These are phyloP conservation scores for Eriocheir sinensis DNA, from an alignment of 1,140 invertebrate genomes.

Conservation along the genomic window DNA sequence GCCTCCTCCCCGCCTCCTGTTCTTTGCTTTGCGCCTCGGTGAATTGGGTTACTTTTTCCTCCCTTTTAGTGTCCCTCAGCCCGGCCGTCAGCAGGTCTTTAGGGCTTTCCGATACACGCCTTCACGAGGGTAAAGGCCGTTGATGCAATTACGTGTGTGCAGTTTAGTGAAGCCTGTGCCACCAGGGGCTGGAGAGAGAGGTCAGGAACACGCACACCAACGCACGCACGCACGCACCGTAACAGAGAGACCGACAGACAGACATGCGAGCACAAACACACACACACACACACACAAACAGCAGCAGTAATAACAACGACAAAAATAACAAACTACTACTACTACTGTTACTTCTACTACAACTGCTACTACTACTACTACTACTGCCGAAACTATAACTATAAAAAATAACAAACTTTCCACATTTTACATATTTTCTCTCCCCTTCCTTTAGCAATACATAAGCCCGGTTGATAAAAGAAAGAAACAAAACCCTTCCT, in stretches of 20 bases:
- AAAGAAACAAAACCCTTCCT: no score
- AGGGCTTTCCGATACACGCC: neutral
- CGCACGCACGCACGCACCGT: neutral
- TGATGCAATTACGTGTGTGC: neutral
- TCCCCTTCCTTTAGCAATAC: no score
- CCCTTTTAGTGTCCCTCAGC: neutral
- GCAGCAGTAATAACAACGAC: neutral
- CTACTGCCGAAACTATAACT: no score
- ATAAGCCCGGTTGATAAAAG: no score
- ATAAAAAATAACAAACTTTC: no score
- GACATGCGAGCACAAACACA: neutral
- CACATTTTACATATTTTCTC: no score
- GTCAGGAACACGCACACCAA: neutral
- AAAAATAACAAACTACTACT: no score
- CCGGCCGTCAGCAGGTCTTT: neutral
- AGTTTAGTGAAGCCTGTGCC: neutral
- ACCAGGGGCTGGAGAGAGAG: neutral
- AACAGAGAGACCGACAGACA: neutral
- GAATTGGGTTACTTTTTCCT: neutral
- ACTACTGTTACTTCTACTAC: no score
- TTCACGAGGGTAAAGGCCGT: neutral
- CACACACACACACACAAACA: slow-evolving; percentile 34
- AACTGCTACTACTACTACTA: no score
- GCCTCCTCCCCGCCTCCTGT: neutral
- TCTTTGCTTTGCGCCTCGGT: neutral